These are phyloP conservation scores for Resseliella maxima DNA, from an alignment of 2,888 invertebrate genomes.

Conservation along the genomic window DNA sequence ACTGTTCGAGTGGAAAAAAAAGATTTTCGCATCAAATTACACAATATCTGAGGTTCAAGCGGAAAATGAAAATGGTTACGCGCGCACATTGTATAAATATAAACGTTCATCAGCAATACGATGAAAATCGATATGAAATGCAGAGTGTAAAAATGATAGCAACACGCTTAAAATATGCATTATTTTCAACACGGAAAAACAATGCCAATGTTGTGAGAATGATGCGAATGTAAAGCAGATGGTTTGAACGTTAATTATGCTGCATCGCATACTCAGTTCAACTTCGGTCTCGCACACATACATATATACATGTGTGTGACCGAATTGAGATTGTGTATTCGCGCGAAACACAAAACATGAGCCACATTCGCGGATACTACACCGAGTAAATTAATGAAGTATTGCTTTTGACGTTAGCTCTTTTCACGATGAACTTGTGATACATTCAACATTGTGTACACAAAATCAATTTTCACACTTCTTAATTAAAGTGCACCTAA, in stretches of 20 bases:
- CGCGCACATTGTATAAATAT: background rate
- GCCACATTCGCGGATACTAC: background rate
- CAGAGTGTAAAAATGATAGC: background rate
- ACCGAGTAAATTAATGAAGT: background rate
- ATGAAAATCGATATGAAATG: slow-evolving; percentile 50
- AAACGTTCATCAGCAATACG: no score
- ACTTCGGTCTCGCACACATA: background rate
- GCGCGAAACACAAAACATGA: background rate
- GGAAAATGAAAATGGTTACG: background rate
- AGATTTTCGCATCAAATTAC: slow-evolving; percentile 51
- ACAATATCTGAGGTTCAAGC: background rate
- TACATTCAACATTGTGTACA: background rate
- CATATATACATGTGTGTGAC: background rate
- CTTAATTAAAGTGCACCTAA: background rate
- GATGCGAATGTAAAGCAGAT: slow-evolving; percentile 25
- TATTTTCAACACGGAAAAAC: background rate
- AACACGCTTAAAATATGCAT: background rate
- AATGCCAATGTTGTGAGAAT: background rate
- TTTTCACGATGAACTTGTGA: background rate
- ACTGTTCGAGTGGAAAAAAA: slow-evolving; percentile 47
- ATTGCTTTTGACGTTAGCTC: background rate
- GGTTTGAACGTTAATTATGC: slow-evolving; percentile 39
- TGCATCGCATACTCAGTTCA: slow-evolving; percentile 8
- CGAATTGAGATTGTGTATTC: background rate
- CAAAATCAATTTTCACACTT: background rate